Evolutionary conservation across 2,113 vertebrate genomes (phyloP), one percentile per base, ranked within the genome.

Genomic region (Anguilla rostrata): DNA sequence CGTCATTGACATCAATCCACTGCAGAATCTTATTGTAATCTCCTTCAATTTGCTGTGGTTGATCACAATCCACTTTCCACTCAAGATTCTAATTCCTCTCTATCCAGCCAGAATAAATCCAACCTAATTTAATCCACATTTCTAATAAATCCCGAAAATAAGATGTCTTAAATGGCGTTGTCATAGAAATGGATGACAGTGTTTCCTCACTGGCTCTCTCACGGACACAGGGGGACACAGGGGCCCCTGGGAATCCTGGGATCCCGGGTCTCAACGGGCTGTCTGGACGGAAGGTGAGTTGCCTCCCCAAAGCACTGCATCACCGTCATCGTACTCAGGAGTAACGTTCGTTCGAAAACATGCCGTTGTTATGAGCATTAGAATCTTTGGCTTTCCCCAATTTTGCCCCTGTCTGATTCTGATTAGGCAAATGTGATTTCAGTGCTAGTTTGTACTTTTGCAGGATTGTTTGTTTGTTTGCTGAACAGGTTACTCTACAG

Each of bases 241-340:
- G 97, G 2, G 86, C 91, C 3, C 90, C 92, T 26, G 97, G 97
- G 71, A 95, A 89, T 39, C 90, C 93, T 0, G 97, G 97, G 20
- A 88, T 91, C 66, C 92, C 95, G 0, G 97, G 97, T 39, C 83
- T 81, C 0, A 92, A 96, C 49, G 97, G 97, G 57, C 86, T 89
- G 0, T 60, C 34, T 0, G 97, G 97, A 26, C 91, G 92, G 22
- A 97, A 97, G 95, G 97, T 97, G 39, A 89, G 88, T 26, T 57
- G n/a, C 16, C 0, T 34, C 2, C 40, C 43, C 66, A 79, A 39
- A 29, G 26, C 41, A 82, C 81, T 16, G 26, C 39, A 20, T 82
- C 5, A 46, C 34, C 34, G 1, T 46, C 5, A n/a, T 49, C 8
- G 22, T 82, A 12, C 14, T 82, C 81, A 82, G 18, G 81, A 82